Percentiles rank a stretch among this genome's conserved stretches.
Conservation (phyloP, 2,113 vertebrate species). For the Antechinus flavipes region DNA sequence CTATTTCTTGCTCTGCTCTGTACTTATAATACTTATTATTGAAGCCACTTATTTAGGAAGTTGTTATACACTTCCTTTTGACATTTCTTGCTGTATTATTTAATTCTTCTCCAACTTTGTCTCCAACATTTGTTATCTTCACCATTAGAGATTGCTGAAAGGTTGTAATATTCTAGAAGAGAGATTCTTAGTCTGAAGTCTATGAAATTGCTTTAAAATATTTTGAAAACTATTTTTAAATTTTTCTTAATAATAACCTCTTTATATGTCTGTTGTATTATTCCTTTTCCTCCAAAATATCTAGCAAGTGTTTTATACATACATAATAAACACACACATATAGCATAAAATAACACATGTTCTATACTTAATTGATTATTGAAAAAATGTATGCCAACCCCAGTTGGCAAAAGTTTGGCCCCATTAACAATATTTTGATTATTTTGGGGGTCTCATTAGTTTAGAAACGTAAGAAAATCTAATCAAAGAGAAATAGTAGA, state of each 20-base stretch:
- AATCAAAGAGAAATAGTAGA: neutral
- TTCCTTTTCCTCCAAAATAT: neutral
- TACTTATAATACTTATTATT: neutral
- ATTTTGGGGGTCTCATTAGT: slow-evolving; percentile 20
- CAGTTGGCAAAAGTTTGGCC: neutral
- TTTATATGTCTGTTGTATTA: neutral
- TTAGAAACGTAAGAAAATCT: neutral
- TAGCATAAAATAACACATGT: neutral
- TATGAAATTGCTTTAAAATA: neutral
- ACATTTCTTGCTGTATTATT: neutral
- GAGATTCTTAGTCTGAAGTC: neutral
- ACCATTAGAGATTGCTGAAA: neutral
- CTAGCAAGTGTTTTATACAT: neutral
- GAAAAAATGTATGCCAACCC: neutral
- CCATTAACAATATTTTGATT: neutral
- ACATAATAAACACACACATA: neutral
- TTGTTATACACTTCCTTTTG: neutral
- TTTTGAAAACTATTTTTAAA: neutral
- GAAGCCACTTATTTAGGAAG: neutral
- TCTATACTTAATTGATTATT: neutral
- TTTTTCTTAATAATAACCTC: neutral
- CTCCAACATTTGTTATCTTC: neutral
- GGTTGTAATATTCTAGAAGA: neutral
- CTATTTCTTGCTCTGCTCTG: fast-evolving
- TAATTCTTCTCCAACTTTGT: neutral